Percentiles rank a stretch among this genome's conserved stretches.
These are phyloP conservation scores for Steatornis caripensis DNA, from an alignment of 2,113 vertebrate species.

Conservation along the genomic window DNA sequence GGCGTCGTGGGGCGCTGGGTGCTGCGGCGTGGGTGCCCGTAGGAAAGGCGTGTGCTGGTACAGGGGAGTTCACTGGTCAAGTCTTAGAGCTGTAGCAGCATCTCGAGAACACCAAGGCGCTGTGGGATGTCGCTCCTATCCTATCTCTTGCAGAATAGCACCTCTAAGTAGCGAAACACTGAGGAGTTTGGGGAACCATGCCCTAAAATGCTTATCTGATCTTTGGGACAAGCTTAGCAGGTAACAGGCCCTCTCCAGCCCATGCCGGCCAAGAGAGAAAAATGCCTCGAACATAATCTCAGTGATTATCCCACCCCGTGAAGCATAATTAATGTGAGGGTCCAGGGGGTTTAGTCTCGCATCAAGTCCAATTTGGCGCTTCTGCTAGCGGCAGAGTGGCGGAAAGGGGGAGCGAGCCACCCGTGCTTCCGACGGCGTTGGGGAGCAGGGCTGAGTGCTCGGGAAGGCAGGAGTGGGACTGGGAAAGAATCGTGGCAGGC, in stretches of 20 bases:
- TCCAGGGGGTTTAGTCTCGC: neutral
- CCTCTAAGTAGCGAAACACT: neutral
- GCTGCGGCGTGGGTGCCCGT: rapidly evolving
- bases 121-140: neutral
- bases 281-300: neutral
- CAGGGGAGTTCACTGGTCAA: neutral
- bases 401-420: rapidly evolving
- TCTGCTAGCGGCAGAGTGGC: rapidly evolving
- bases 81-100: neutral
- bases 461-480: neutral
- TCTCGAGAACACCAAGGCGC: neutral
- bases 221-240: neutral
- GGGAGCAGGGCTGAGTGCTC: neutral
- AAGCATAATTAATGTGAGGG: neutral
- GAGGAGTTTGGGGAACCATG: neutral
- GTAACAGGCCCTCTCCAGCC: neutral
- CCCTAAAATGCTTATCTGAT: neutral
- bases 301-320: neutral
- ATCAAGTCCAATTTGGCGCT: neutral
- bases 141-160: neutral
- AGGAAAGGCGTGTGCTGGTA: neutral
- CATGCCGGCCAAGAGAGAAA: neutral
- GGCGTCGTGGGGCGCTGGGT: no score
- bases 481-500: neutral
- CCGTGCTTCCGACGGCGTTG: rapidly evolving